Percentiles rank a stretch among this genome's conserved stretches.
Evolutionary conservation across 2,113 vertebrate species (phyloP).

Genomic region (Ploceus nigricollis): DNA sequence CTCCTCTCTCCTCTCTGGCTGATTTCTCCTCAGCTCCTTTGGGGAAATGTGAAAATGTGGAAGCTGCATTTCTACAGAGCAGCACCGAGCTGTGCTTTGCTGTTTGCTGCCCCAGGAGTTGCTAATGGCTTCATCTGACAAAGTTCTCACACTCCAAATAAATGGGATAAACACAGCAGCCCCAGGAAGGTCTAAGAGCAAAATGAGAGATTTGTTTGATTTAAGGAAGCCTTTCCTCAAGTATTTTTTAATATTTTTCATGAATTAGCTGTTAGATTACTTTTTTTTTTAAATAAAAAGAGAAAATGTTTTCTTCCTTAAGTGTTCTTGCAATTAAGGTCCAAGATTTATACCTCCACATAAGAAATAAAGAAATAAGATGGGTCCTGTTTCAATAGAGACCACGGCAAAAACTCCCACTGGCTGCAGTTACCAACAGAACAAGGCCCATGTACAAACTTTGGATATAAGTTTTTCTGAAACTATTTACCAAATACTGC

Average conservation of each 20-base stretch:
- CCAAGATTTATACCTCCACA: background rate
- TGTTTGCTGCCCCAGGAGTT: background rate
- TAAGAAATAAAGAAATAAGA: background rate
- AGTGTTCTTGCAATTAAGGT: background rate
- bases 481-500: background rate
- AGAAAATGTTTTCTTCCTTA: background rate
- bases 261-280: background rate
- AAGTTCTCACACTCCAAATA: background rate
- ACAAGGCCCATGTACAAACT: background rate
- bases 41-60: background rate
- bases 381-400: background rate
- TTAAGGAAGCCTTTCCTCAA: background rate
- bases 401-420: background rate
- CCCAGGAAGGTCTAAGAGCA: background rate
- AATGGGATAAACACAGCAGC: background rate
- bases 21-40: background rate
- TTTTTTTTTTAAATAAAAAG: background rate
- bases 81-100: rapidly evolving
- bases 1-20: background rate
- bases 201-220: background rate
- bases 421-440: background rate
- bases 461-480: background rate
- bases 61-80: background rate
- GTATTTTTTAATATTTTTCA: background rate
- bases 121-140: background rate